A percentile compares a stretch with the other conserved stretches of the same genome.
phyloP scores from a whole-genome alignment of 2,888 invertebrate genomes.

The Idaea straminata region DNA sequence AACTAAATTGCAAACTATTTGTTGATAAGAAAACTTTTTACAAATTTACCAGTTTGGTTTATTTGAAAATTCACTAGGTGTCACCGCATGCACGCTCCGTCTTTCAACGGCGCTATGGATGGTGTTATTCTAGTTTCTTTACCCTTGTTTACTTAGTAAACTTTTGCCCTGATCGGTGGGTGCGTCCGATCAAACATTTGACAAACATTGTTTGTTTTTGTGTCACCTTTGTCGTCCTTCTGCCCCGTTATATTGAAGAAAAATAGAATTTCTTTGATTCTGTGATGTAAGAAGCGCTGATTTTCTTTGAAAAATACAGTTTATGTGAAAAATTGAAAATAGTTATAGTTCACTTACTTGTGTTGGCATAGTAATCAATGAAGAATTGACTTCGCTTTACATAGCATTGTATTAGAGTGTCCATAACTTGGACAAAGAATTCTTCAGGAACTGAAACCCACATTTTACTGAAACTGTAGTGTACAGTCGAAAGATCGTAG shows the following conservation, averaged over 20 bases:
- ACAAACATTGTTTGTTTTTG: slow-evolving; percentile 41
- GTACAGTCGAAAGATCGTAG: too few species aligned
- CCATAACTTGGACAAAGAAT: too few species aligned
- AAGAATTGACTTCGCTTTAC: too few species aligned
- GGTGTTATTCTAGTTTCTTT: slow-evolving; percentile 41
- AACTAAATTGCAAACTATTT: too few species aligned
- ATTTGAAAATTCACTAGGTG: slow-evolving; percentile 25
- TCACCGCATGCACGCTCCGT: slow-evolving; percentile 36
- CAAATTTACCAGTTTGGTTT: neutral
- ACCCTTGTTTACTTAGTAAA: slow-evolving; percentile 52
- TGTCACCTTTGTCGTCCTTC: slow-evolving; percentile 1
- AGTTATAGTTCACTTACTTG: too few species aligned
- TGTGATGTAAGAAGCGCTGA: neutral
- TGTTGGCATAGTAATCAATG: too few species aligned
- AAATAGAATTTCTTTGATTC: neutral
- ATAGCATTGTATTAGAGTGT: too few species aligned
- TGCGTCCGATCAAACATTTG: slow-evolving; percentile 53
- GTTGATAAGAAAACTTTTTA: too few species aligned
- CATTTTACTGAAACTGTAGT: too few species aligned
- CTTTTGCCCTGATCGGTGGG: slow-evolving; percentile 44
- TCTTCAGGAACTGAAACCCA: too few species aligned
- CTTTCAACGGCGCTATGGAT: neutral
- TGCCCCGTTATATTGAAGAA: neutral
- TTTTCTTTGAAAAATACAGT: neutral
- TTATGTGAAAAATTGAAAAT: too few species aligned